phyloP scores from a whole-genome alignment of 2,113 vertebrate genomes.

The Lepus timidus region DNA sequence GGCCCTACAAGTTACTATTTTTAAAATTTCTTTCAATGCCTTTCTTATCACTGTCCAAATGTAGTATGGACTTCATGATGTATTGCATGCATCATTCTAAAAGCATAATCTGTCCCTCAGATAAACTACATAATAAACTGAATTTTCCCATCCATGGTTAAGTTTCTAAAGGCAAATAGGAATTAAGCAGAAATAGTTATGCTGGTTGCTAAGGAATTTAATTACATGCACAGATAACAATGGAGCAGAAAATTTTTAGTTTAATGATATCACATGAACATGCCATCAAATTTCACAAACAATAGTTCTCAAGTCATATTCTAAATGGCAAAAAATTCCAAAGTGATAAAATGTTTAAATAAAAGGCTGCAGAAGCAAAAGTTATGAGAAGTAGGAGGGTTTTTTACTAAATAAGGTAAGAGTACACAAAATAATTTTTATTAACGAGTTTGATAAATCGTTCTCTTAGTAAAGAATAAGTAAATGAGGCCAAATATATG shows the following conservation, averaged over 20 bases:
- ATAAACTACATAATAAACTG: background rate
- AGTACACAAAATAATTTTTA: background rate
- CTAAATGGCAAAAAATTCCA: background rate
- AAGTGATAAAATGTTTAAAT: slow-evolving; percentile 11
- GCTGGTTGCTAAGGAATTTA: background rate
- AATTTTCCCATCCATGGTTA: background rate
- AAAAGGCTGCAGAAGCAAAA: background rate
- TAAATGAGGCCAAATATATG: background rate
- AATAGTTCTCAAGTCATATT: background rate
- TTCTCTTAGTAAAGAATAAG: background rate
- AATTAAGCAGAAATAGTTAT: background rate
- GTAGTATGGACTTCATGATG: background rate
- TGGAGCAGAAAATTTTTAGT: background rate
- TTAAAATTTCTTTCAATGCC: background rate
- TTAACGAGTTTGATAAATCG: background rate
- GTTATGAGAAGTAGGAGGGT: background rate
- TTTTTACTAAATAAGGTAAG: background rate
- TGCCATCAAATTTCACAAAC: slow-evolving; percentile 4
- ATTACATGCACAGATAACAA: slow-evolving; percentile 16
- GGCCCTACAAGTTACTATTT: background rate
- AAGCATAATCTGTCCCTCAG: background rate
- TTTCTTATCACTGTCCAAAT: background rate
- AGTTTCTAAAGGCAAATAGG: background rate
- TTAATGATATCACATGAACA: background rate
- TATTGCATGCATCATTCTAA: background rate